Conservation (phyloP, 2,888 invertebrate species). For the Rhodophaea formosa region DNA sequence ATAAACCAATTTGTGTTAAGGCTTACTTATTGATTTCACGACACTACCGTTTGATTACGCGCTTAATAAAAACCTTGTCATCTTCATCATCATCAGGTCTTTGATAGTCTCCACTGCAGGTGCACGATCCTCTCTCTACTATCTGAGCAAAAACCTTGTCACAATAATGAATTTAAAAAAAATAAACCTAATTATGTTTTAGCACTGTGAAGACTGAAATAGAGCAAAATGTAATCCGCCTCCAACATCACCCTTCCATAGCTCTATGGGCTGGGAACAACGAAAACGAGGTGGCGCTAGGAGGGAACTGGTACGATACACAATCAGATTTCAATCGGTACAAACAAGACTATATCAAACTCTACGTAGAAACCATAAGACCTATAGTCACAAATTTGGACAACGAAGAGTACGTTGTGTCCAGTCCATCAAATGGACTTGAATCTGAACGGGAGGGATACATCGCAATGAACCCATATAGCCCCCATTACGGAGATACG, state of each 20-base stretch:
- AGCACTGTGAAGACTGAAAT: slow-evolving; percentile 89
- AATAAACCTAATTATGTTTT: too few species aligned
- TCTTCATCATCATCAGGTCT: too few species aligned
- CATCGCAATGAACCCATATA: slow-evolving; percentile 89
- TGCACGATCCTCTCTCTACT: too few species aligned
- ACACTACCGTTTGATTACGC: too few species aligned
- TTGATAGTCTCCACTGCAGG: too few species aligned
- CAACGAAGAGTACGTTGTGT: slow-evolving; percentile 86
- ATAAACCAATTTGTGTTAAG: too few species aligned
- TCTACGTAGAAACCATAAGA: slow-evolving; percentile 90
- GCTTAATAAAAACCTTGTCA: too few species aligned
- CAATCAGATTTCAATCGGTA: slow-evolving; percentile 75
- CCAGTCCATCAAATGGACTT: slow-evolving; percentile 95
- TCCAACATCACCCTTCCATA: slow-evolving; percentile 93
- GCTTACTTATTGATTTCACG: too few species aligned
- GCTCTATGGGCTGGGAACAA: slow-evolving; percentile 97
- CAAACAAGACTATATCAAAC: slow-evolving; percentile 87
- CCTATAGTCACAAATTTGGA: slow-evolving; percentile 84
- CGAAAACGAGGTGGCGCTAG: slow-evolving; percentile 95
- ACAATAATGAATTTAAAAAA: too few species aligned
- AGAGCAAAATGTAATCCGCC: slow-evolving; percentile 88
- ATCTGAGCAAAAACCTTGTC: too few species aligned
- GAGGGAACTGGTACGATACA: slow-evolving; percentile 90
- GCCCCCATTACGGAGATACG: slow-evolving; percentile 91
- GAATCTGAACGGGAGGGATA: slow-evolving; percentile 88